Evolutionary conservation across 2,797 vertebrate genomes (phyloP).

Genomic region (Scomberomorus guttatus): DNA sequence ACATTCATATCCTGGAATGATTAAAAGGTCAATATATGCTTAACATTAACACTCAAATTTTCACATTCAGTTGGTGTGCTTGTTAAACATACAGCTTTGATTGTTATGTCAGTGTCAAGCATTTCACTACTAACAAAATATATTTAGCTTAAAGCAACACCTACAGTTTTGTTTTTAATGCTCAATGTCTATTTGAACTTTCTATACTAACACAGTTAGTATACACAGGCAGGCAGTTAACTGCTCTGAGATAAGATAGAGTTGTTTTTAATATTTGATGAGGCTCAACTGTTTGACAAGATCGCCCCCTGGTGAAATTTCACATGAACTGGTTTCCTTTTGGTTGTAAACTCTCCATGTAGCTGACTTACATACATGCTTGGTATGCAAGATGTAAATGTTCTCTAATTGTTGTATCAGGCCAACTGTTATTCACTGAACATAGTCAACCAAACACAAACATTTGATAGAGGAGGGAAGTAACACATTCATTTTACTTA

Average conservation of each 20-base stretch:
- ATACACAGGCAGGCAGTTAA: too few relatives aligned
- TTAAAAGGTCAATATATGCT: background rate
- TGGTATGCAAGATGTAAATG: background rate
- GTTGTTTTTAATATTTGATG: background rate
- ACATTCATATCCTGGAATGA: background rate
- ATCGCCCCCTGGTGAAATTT: slow-evolving; percentile 60
- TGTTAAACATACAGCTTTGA: background rate
- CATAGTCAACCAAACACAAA: background rate
- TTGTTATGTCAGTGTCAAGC: too few relatives aligned
- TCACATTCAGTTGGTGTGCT: background rate
- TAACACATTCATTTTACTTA: background rate
- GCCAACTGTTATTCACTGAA: background rate
- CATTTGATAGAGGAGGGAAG: background rate
- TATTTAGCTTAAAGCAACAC: background rate
- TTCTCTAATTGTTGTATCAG: background rate
- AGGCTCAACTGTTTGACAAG: background rate
- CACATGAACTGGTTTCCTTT: background rate
- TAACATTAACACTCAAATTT: background rate
- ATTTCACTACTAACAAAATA: background rate
- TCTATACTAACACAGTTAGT: background rate
- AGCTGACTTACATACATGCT: background rate
- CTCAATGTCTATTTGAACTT: background rate
- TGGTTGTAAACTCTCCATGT: background rate
- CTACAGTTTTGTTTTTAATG: background rate
- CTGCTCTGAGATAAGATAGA: background rate